phyloP scores from a whole-genome alignment of 2,113 vertebrate species.

The Rhinopomastus cyanomelas region DNA sequence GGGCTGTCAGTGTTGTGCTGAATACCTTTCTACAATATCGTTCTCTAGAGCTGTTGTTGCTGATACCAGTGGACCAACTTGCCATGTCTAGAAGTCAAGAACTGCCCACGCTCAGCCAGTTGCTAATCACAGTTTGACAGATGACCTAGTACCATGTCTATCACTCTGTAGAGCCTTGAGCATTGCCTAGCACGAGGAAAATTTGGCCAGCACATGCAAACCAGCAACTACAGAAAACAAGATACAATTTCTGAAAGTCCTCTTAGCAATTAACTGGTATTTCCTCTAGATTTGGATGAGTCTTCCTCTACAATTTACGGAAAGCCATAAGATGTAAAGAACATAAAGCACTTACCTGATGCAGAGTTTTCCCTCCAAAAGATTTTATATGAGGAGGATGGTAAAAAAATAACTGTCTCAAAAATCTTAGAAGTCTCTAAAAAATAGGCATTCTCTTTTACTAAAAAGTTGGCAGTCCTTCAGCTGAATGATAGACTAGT shows the following conservation, averaged over 20 bases:
- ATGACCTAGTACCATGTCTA: background rate
- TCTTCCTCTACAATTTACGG: background rate
- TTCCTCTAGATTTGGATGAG: background rate
- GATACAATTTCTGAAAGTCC: background rate
- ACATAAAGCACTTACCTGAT: background rate
- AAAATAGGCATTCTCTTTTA: background rate
- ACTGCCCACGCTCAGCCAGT: background rate
- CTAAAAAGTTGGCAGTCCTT: background rate
- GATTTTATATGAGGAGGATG: background rate
- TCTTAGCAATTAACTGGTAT: background rate
- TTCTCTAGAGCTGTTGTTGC: background rate
- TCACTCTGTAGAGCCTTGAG: background rate
- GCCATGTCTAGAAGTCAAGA: background rate
- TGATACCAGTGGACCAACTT: background rate
- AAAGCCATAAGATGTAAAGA: background rate
- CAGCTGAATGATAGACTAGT: background rate
- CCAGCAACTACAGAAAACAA: background rate
- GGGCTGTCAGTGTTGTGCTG: background rate
- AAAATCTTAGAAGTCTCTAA: background rate
- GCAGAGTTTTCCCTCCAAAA: background rate
- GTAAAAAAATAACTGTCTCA: background rate
- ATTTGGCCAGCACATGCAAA: background rate
- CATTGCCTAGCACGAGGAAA: background rate
- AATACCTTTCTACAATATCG: background rate
- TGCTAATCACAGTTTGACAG: background rate